Evolutionary conservation across 2,797 vertebrate genomes (phyloP), one percentile per base, ranked within the genome.

Genomic region (Silurus aristotelis): DNA sequence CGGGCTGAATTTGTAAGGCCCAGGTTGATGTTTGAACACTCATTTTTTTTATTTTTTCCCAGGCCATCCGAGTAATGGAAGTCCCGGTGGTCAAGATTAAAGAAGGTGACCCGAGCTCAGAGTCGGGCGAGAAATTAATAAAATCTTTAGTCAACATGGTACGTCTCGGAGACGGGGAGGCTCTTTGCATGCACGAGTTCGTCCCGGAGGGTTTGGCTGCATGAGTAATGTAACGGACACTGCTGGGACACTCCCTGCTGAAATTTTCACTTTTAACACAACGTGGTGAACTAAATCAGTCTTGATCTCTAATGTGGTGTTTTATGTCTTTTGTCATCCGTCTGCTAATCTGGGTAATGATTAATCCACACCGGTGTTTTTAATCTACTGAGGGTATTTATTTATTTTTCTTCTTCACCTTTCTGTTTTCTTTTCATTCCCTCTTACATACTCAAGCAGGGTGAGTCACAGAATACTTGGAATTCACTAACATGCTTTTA

Each of bases 121-220:
- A 98, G 91, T 92, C 92, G 84, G 93, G 95, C 90, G 97, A 99
- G 92, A 98, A 97, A 94, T 94, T 96, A 93, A 97, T 98, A 91
- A 99, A 98, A 98, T 97, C 96, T 96, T 94, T 99, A 96, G 95
- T 97, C 92, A 97, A 95, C 94, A 97, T 99, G 98, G 97, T 99
- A 99, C 92, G 95, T 95, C 92, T 92, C 91, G 0, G 76, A 90
- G 90, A 92, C 13, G 85, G 86, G 85, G 68, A 89, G 84, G 84
- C 52, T 83, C 88, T 92, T 83, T 93, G 93, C 93, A 93, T 93
- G 93, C 86, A 72, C 87, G 68, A 85, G 64, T 81, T 87, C 88
- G 80, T 76, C 19, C 13, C 27, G 19, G 27, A 61, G 78, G 87
- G 75, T 80, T 89, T 84, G 82, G 56, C 82, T 87, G 90, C 89